These are phyloP conservation scores for Antheraea pernyi DNA, from an alignment of 1,140 invertebrate species.

Conservation along the genomic window DNA sequence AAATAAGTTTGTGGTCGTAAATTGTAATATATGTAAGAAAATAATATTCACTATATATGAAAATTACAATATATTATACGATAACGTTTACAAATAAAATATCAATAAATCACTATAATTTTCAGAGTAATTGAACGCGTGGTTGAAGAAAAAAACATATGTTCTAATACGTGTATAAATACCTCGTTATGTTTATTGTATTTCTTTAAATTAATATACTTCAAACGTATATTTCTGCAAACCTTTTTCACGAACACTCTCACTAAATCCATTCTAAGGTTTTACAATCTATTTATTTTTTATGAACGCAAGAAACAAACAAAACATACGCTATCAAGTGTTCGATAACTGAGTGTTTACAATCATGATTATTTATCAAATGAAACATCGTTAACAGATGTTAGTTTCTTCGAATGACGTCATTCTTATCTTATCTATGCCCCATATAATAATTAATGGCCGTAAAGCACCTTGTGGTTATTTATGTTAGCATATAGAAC, in stretches of 20 bases:
- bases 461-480: too few relatives aligned
- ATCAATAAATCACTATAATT: too few relatives aligned
- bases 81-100: too few relatives aligned
- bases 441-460: neutral
- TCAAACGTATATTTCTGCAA: neutral
- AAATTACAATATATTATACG: too few relatives aligned
- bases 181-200: neutral
- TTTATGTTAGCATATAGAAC: neutral
- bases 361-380: constrained; percentile 1
- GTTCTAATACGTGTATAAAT: neutral
- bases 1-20: too few relatives aligned
- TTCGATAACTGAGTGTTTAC: neutral
- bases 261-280: neutral
- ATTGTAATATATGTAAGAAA: too few relatives aligned
- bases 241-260: neutral
- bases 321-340: neutral
- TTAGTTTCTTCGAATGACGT: neutral
- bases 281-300: neutral
- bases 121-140: too few relatives aligned
- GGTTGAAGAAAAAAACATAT: too few relatives aligned
- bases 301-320: neutral
- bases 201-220: neutral
- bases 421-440: neutral
- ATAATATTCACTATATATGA: too few relatives aligned
- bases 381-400: neutral